These are phyloP conservation scores for Schizotus pectinicornis DNA, from an alignment of 2,888 invertebrate species.

Conservation along the genomic window DNA sequence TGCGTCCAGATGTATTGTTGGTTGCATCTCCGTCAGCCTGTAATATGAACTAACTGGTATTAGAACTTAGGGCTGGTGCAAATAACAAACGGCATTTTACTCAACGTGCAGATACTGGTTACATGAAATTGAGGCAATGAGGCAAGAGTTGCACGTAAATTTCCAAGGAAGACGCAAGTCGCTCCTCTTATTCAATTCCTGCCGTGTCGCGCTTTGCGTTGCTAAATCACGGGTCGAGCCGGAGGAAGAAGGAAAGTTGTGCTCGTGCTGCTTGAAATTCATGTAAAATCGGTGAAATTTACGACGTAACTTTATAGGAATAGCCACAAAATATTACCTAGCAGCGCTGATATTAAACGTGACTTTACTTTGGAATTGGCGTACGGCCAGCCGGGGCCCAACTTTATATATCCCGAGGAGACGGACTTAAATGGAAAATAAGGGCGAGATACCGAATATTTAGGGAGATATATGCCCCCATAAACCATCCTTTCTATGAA, in stretches of 20 bases:
- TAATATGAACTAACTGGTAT: too few relatives aligned
- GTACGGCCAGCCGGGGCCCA: constrained; percentile 38
- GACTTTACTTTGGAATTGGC: constrained; percentile 47
- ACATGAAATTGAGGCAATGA: too few relatives aligned
- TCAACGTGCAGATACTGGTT: too few relatives aligned
- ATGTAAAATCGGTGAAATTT: constrained; percentile 48
- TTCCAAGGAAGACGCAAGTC: too few relatives aligned
- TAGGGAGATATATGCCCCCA: constrained; percentile 48
- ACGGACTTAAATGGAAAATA: constrained; percentile 50
- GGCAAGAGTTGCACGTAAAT: too few relatives aligned
- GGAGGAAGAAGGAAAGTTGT: constrained; percentile 15
- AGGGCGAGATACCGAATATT: constrained; percentile 51
- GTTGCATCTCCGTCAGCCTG: too few relatives aligned
- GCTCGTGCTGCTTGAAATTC: constrained; percentile 41
- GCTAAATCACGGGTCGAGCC: too few relatives aligned
- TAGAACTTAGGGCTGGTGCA: too few relatives aligned
- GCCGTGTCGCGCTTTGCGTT: too few relatives aligned
- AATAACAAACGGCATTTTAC: too few relatives aligned
- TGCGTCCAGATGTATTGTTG: too few relatives aligned
- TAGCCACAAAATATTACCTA: constrained; percentile 52
- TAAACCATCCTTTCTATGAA: constrained; percentile 47
- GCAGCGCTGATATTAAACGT: constrained; percentile 51
- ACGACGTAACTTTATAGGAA: constrained; percentile 50
- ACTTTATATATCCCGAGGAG: constrained; percentile 37
- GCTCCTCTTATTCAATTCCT: too few relatives aligned